Evolutionary conservation across 1,140 invertebrate species (phyloP), one percentile per base, ranked within the genome.

Genomic region (Gerris buenoi): DNA sequence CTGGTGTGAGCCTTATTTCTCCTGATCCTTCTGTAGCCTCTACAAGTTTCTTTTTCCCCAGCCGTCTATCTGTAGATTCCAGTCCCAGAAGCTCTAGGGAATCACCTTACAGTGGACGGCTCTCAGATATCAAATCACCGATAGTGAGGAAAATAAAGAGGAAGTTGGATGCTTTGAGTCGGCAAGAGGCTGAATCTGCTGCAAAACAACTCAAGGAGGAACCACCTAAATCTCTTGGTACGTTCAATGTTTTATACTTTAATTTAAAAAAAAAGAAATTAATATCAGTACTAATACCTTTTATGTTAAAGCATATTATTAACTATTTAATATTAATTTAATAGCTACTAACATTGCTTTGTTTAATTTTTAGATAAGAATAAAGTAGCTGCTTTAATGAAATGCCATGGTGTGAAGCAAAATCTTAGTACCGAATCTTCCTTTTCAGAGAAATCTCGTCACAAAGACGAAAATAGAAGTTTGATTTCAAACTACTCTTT

Each of bases 161-260:
- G 23, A 60, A 60, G 22, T 22, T 60, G 58, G 58, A 60, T 25
- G 58, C 15, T 3, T 25, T 60, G 58, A 60, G 58, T 60, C 23
- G 15, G 10, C 58, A 60, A 25, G 58, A 60, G 58, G 58, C 58
- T 5, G 5, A 13, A 22, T 22, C 58, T 22, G 58, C 58, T 22
- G 58, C 58, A 22, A 60, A 25, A 60, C 58, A 60, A 60, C 58
- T 60, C 23, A 60, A 60, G 22, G 58, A 60, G 23, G 58, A 60
- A 60, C 58, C 58, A 14, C 58, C 58, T 60, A 60, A 60, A 60
- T 60, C 58, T 60, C 23, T 60, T 14, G 58, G 58, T 60, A 60
- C 33, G n/a, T n/a, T n/a, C n/a, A n/a, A n/a, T n/a, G n/a, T n/a
- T n/a, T n/a, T n/a, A n/a, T n/a, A n/a, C n/a, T n/a, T n/a, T n/a